A percentile compares a stretch with the other conserved stretches of the same genome.
These are phyloP conservation scores for Saccostrea glomerata DNA, from an alignment of 1,140 invertebrate genomes.

Conservation along the genomic window DNA sequence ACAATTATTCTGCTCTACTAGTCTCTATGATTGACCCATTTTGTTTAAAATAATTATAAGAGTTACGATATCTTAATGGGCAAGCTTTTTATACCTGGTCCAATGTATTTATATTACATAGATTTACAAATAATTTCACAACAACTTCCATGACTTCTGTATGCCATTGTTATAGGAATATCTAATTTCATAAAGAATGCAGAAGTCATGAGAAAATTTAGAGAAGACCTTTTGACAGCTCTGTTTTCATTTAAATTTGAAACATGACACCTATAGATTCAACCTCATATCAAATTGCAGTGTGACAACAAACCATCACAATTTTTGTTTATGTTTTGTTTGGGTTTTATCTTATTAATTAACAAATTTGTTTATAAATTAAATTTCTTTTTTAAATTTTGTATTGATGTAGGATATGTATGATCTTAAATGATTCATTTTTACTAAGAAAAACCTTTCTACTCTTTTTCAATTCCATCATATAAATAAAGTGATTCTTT, in stretches of 20 bases:
- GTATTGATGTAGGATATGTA: no score
- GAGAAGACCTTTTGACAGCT: not conserved
- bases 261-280: not conserved
- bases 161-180: not conserved
- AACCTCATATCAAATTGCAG: not conserved
- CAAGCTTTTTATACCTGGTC: not conserved
- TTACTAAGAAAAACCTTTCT: no score
- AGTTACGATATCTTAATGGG: not conserved
- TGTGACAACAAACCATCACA: no score
- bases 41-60: not conserved
- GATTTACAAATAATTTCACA: not conserved
- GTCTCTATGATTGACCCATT: not conserved
- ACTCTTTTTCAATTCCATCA: no score
- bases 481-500: no score
- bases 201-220: constrained; percentile 10
- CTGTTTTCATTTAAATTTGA: not conserved
- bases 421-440: no score
- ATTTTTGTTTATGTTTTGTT: no score
- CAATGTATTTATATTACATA: not conserved
- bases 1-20: constrained; percentile 23
- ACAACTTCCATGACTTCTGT: not conserved
- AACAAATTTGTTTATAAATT: no score
- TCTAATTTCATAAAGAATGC: constrained; percentile 16
- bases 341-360: no score
- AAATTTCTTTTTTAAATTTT: no score